These are phyloP conservation scores for Leucophenga montana DNA, from an alignment of 2,888 invertebrate genomes.

Conservation along the genomic window DNA sequence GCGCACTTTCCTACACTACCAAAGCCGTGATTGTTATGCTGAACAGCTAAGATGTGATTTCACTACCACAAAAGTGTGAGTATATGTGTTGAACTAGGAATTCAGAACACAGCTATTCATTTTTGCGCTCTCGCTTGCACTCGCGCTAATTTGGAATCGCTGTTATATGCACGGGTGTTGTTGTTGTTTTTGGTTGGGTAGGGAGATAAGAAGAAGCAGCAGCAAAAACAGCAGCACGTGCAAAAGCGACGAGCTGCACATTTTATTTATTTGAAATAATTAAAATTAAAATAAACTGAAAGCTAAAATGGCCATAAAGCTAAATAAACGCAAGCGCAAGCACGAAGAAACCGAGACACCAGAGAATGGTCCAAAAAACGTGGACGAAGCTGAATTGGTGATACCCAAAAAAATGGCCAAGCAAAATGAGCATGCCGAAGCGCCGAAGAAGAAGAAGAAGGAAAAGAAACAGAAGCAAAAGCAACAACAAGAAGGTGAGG, in stretches of 20 bases:
- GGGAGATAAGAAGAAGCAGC: not conserved
- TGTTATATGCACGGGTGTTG: not conserved
- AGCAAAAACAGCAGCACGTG: slow-evolving; percentile 6
- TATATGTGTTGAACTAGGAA: too few species aligned
- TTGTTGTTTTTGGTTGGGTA: not conserved
- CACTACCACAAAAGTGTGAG: too few species aligned
- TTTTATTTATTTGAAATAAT: slow-evolving; percentile 4
- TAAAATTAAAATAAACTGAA: slow-evolving; percentile 12
- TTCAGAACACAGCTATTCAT: too few species aligned
- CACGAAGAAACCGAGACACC: slow-evolving; percentile 41
- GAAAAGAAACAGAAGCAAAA: slow-evolving; percentile 33
- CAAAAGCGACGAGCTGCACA: not conserved
- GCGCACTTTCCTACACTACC: too few species aligned
- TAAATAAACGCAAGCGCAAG: slow-evolving; percentile 65
- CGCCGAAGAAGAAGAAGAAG: slow-evolving; percentile 49
- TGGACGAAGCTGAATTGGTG: slow-evolving; percentile 49
- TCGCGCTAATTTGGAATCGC: not conserved
- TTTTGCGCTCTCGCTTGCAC: too few species aligned
- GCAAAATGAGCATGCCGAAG: slow-evolving; percentile 49
- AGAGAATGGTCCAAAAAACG: slow-evolving; percentile 30
- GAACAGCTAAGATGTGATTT: too few species aligned
- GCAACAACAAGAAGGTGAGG: not conserved
- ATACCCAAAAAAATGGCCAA: slow-evolving; percentile 62
- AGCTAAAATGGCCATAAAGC: slow-evolving; percentile 61
- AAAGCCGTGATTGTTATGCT: too few species aligned